phyloP scores from a whole-genome alignment of 2,888 invertebrate genomes.

The Helleia helle region DNA sequence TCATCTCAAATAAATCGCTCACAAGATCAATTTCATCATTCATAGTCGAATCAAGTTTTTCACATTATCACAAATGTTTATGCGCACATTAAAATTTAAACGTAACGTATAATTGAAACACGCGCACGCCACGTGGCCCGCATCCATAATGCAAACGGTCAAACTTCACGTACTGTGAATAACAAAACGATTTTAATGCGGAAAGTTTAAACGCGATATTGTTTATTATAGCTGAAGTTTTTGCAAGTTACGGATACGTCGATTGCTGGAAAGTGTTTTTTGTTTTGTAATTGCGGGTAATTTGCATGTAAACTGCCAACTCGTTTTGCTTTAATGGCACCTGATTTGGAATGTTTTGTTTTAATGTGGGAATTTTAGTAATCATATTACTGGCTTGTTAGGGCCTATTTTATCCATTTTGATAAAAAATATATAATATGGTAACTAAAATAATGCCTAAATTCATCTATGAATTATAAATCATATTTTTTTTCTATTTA shows the following conservation, averaged over 20 bases:
- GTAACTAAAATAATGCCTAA: no score
- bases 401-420: no score
- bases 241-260: conserved; percentile 15
- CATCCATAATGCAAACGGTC: conserved; percentile 41
- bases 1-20: no score
- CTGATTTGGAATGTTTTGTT: background rate
- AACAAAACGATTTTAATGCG: conserved; percentile 38
- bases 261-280: conserved; percentile 4
- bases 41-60: no score
- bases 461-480: no score
- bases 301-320: conserved; percentile 7
- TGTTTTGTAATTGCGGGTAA: background rate
- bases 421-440: no score
- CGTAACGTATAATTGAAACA: conserved; percentile 45
- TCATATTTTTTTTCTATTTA: no score
- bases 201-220: conserved; percentile 35
- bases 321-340: conserved; percentile 3
- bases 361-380: no score
- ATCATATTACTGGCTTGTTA: no score
- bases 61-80: conserved; percentile 14
- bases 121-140: conserved; percentile 34
- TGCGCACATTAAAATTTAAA: conserved; percentile 22
- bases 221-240: conserved; percentile 24
- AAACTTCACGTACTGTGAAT: conserved; percentile 32
- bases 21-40: no score